Evolutionary conservation across 2,113 vertebrate species (phyloP), one percentile per base, ranked within the genome.

Genomic region (Perccottus glenii): DNA sequence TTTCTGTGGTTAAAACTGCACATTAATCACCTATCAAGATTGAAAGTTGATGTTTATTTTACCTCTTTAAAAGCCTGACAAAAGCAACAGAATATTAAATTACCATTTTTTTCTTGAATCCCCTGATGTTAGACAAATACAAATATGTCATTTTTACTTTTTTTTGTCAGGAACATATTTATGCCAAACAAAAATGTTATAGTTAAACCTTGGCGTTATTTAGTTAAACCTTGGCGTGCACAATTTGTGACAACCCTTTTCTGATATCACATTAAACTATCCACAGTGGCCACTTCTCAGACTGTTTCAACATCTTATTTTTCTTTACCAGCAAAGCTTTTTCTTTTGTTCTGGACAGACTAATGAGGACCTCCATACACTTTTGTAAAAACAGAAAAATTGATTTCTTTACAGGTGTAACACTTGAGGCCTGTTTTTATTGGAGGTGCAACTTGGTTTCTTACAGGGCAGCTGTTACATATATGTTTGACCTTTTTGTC

Each of bases 401-500:
- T 57, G 64, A 78, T 80, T 78, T 75, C 15, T 50, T 50, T 46
- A 46, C 44, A 27, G 19, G 4, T 46, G 11, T 44, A 52, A 44
- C 45, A 27, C 38, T 35, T 0, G 3, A 15, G 36, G 65, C 42
- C 27, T 57, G 15, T 53, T 45, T 6, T 14, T 46, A 32, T 5
- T 16, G n/a, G 15, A 33, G 57, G 19, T 50, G 9, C 10, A 36
- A n/a, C 7, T 16, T 60, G 19, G 42, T 63, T 32, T 69, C 61
- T 73, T 11, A 0, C 44, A 40, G 58, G 32, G 32, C 5, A 46
- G 50, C 0, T 0, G 27, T 40, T 75, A 16, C 44, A 27, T 36
- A 55, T 64, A 72, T 71, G 67, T 61, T 75, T 84, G 71, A 87
- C 73, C 75, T 46, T 72, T 65, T 63, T 66, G 56, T 27, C 40